A percentile compares a stretch with the other conserved stretches of the same genome.
These are phyloP conservation scores for Patella vulgata DNA, from an alignment of 1,140 invertebrate genomes.

Conservation along the genomic window DNA sequence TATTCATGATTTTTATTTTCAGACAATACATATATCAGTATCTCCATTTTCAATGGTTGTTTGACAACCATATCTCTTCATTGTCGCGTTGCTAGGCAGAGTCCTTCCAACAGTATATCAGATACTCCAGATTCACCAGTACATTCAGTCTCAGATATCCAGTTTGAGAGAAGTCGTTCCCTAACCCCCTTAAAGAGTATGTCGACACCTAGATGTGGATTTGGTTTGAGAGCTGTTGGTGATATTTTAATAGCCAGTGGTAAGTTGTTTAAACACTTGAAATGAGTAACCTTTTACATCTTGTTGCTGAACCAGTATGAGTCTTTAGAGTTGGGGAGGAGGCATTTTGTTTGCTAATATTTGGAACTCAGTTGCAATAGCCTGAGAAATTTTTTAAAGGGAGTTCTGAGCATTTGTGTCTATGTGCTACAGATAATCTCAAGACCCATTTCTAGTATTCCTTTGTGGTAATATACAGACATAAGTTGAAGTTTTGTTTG, in stretches of 20 bases:
- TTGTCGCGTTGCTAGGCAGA: conserved; percentile 63
- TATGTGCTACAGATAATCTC: too few relatives aligned
- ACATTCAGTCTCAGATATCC: neutral
- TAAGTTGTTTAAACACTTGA: too few relatives aligned
- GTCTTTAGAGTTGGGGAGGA: too few relatives aligned
- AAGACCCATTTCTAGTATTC: too few relatives aligned
- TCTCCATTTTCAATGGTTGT: conserved; percentile 74
- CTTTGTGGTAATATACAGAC: too few relatives aligned
- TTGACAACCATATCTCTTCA: conserved; percentile 75
- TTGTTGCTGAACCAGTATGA: too few relatives aligned
- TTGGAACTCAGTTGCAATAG: too few relatives aligned
- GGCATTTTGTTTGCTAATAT: too few relatives aligned
- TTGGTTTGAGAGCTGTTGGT: conserved; percentile 77
- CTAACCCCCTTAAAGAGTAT: conserved; percentile 73
- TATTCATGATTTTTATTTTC: too few relatives aligned
- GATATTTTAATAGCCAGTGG: conserved; percentile 79
- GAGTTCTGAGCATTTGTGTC: too few relatives aligned
- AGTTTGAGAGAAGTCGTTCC: conserved; percentile 71
- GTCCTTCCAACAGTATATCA: conserved; percentile 25
- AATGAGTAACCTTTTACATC: neutral
- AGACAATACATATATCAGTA: conserved; percentile 44
- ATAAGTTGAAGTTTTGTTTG: too few relatives aligned
- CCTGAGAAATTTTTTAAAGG: too few relatives aligned
- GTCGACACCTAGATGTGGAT: conserved; percentile 77
- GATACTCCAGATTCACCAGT: conserved; percentile 36